Evolutionary conservation across 1,140 invertebrate species (phyloP), one percentile per base, ranked within the genome.

Genomic region (Drosophila subpulchrella): DNA sequence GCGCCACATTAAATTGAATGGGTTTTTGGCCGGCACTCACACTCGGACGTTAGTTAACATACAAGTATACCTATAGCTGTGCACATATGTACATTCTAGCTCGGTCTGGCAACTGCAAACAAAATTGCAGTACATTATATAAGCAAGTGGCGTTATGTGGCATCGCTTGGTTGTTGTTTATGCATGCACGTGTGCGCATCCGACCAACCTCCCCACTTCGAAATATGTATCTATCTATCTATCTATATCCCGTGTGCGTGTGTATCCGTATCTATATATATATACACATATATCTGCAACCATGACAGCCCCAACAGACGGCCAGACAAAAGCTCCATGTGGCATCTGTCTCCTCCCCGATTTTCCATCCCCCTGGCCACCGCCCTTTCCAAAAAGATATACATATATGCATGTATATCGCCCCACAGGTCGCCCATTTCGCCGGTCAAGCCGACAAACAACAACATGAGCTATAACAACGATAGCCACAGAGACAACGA

Each of bases 1-100:
- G 75, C 67, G 67, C 51, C 84, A 89, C 80, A 88, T 88, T 88
- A 88, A 88, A 88, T 80, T 71, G 72, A 86, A 88, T 89, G 72
- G 58, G 56, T 55, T 73, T 77, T 73, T 67, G 57, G 74, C 66
- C 50, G 68, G 48, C 30, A 50, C 55, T 32, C 32, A 75, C 24
- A 59, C 24, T 36, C 54, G 32, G 15, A 55, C 20, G 38, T 11
- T 24, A 11, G 42, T 10, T 20, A n/a, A n/a, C n/a, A n/a, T n/a
- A n/a, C n/a, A n/a, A 44, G 12, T 34, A 57, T 53, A 61, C 15
- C 58, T 34, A 51, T 30, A 61, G 15, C 13, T 41, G 20, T 34
- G 11, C 44, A 24, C 46, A 36, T 46, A 47, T 56, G 36, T 60
- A 42, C 73, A 42, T 47, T 72, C 70, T 77, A 85, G 79, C 63